phyloP scores from a whole-genome alignment of 2,797 vertebrate species.

The Sandelia bainsii region DNA sequence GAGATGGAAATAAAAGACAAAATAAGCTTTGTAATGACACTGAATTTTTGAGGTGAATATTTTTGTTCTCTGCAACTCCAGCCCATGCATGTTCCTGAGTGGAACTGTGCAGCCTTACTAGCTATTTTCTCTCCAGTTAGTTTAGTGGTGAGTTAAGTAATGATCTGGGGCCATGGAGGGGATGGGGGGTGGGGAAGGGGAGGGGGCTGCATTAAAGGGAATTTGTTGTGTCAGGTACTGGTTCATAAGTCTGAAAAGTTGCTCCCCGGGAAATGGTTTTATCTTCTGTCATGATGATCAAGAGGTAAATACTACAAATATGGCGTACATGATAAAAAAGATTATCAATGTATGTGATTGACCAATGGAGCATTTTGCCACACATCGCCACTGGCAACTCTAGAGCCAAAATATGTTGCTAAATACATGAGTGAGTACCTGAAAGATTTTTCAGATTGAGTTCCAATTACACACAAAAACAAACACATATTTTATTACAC shows the following conservation, averaged over 20 bases:
- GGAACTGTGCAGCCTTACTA: conserved; percentile 15
- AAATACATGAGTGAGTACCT: too few species aligned
- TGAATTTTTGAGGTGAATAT: conserved; percentile 14
- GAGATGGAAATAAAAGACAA: conserved; percentile 32
- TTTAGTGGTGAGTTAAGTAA: neutral
- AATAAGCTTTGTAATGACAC: conserved; percentile 34
- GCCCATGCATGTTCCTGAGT: conserved; percentile 35
- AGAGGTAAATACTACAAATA: too few species aligned
- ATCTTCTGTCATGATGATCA: too few species aligned
- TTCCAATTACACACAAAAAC: neutral
- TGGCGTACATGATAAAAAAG: neutral
- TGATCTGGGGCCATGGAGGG: neutral
- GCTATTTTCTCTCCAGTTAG: conserved; percentile 3
- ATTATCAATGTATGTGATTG: too few species aligned
- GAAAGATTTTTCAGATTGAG: too few species aligned
- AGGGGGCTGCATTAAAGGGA: too few species aligned
- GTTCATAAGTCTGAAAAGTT: neutral
- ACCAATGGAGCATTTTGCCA: too few species aligned
- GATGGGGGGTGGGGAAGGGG: too few species aligned
- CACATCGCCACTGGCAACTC: too few species aligned
- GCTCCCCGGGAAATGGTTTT: too few species aligned
- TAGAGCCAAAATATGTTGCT: too few species aligned
- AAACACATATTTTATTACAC: neutral
- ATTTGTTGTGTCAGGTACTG: neutral
- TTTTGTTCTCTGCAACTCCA: conserved; percentile 25